Conservation (phyloP, 2,797 vertebrate species). For the Zenarchopterus dispar region DNA sequence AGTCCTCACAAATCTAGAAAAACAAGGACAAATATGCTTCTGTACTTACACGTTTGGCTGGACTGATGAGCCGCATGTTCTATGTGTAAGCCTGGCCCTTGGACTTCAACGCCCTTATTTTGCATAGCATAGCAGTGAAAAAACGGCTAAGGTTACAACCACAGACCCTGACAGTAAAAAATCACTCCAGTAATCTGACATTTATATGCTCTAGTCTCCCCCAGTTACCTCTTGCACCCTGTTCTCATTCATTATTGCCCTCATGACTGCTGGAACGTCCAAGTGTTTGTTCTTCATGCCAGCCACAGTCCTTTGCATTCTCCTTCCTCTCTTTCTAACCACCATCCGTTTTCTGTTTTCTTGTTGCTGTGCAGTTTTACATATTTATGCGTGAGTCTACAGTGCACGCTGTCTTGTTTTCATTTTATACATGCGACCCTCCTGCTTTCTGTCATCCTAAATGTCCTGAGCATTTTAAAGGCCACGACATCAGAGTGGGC, state of each 20-base stretch:
- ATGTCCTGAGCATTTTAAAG: slow-evolving; percentile 62
- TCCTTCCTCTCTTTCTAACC: slow-evolving; percentile 35
- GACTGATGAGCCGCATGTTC: slow-evolving; percentile 51
- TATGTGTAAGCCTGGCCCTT: slow-evolving; percentile 32
- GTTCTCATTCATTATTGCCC: slow-evolving; percentile 61
- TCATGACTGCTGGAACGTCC: slow-evolving; percentile 56
- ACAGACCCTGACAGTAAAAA: slow-evolving; percentile 68
- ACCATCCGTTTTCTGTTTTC: slow-evolving; percentile 25
- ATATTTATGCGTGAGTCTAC: slow-evolving; percentile 19
- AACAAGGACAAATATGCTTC: neutral
- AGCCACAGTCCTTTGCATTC: slow-evolving; percentile 28
- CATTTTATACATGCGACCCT: slow-evolving; percentile 15
- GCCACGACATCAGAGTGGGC: slow-evolving; percentile 64
- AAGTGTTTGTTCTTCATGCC: slow-evolving; percentile 38
- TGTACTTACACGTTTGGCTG: slow-evolving; percentile 18
- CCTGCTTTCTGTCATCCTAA: slow-evolving; percentile 60
- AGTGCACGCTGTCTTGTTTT: slow-evolving; percentile 16
- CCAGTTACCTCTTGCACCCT: slow-evolving; percentile 44
- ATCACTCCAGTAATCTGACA: slow-evolving; percentile 67
- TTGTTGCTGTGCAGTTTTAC: slow-evolving; percentile 3
- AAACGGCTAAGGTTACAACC: slow-evolving; percentile 73
- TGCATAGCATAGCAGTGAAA: slow-evolving; percentile 66
- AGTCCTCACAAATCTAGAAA: neutral
- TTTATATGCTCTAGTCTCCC: slow-evolving; percentile 66
- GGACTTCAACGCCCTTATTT: slow-evolving; percentile 61